Conservation (phyloP, 64 coral and sea anemone species). For the Trachythela sp. region DNA sequence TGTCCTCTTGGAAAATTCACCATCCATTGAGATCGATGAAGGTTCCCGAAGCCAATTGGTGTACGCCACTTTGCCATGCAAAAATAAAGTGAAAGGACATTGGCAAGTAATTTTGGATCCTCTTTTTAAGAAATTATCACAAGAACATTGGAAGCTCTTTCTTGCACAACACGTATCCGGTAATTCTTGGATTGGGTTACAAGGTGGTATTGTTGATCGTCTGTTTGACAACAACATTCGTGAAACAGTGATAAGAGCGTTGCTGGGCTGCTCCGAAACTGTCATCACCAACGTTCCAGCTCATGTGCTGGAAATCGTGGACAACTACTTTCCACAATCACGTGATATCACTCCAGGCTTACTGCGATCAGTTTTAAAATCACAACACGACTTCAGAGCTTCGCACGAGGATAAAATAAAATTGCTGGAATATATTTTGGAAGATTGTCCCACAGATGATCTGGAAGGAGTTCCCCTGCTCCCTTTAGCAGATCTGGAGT, state of each 20-base stretch:
- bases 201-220: background rate
- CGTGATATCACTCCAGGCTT: background rate
- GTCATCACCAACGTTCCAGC: background rate
- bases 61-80: background rate
- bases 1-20: background rate
- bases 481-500: background rate
- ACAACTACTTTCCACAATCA: background rate
- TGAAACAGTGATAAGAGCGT: background rate
- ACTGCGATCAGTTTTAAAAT: background rate
- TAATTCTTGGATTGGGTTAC: background rate
- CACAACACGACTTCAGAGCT: background rate
- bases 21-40: background rate
- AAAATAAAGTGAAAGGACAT: background rate
- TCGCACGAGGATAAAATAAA: background rate
- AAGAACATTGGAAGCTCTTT: background rate
- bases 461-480: background rate
- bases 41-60: background rate
- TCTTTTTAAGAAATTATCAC: background rate
- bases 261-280: background rate
- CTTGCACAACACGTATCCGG: background rate
- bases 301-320: background rate
- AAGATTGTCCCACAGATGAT: background rate
- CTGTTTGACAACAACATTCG: background rate
- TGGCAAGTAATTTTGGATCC: background rate
- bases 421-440: background rate